phyloP scores from a whole-genome alignment of 2,888 invertebrate species.

The Amblyjoppa proteus region DNA sequence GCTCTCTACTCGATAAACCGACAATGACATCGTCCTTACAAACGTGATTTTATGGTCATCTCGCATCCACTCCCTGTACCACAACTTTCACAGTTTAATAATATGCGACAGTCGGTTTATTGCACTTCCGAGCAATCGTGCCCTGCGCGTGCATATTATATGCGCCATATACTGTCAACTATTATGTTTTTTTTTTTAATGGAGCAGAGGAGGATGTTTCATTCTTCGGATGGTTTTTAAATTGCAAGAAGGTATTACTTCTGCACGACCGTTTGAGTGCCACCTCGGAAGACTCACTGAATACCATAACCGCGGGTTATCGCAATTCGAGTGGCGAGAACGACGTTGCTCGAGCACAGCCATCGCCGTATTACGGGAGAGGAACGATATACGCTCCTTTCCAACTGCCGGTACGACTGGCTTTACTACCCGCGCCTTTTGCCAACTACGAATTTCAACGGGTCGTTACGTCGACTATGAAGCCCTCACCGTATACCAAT shows the following conservation, averaged over 20 bases:
- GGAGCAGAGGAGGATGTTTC: neutral
- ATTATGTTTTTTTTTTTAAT: conserved; percentile 10
- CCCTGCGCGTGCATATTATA: neutral
- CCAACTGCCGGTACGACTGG: conserved; percentile 9
- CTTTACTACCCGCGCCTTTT: conserved; percentile 36
- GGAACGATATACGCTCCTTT: conserved; percentile 17
- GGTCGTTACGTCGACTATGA: conserved; percentile 43
- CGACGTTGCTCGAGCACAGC: conserved; percentile 4
- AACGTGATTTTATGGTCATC: too few relatives aligned
- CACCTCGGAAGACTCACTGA: conserved; percentile 26
- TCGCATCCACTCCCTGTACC: too few relatives aligned
- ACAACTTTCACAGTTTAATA: too few relatives aligned
- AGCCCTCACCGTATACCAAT: conserved; percentile 31
- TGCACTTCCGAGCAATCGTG: conserved; percentile 5
- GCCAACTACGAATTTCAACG: conserved; percentile 54
- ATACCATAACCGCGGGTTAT: conserved; percentile 29
- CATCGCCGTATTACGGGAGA: neutral
- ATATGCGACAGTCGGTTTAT: conserved; percentile 21
- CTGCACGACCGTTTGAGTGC: conserved; percentile 20
- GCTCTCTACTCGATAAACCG: too few relatives aligned
- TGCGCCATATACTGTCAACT: neutral
- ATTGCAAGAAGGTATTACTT: neutral
- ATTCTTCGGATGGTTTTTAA: conserved; percentile 22
- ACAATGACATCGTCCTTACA: too few relatives aligned
- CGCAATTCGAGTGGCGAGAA: conserved; percentile 11